Conservation (phyloP, 2,113 vertebrate species). For the Phyllopteryx taeniolatus region DNA sequence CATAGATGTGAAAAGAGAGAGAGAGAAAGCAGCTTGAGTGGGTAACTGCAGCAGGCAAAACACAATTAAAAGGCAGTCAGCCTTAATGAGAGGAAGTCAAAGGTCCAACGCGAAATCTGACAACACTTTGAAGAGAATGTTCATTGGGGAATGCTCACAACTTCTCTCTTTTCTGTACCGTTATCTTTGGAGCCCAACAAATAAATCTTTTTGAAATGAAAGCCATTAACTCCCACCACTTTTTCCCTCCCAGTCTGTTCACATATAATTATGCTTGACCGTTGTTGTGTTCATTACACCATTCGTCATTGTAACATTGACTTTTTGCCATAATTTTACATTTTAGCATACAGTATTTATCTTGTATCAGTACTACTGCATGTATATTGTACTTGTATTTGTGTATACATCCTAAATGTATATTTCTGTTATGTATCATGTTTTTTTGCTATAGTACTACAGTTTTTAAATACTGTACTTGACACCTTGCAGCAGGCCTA, state of each 20-base stretch:
- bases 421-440: no score
- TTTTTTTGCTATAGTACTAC: no score
- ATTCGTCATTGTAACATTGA: no score
- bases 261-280: no score
- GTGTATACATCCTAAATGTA: no score
- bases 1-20: conserved; percentile 27
- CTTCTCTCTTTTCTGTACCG: background rate
- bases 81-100: background rate
- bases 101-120: background rate
- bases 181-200: background rate
- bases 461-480: no score
- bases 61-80: conserved; percentile 1
- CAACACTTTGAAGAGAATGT: background rate
- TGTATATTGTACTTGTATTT: no score
- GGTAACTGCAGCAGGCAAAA: conserved; percentile 1
- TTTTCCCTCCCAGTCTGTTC: background rate
- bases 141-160: background rate
- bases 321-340: no score
- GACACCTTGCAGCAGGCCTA: no score
- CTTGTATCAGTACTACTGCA: no score
- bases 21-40: conserved; percentile 7
- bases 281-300: no score
- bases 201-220: background rate
- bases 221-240: background rate
- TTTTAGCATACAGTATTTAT: no score